Conservation (phyloP, 2,797 vertebrate species). For the Channallabes apus region DNA sequence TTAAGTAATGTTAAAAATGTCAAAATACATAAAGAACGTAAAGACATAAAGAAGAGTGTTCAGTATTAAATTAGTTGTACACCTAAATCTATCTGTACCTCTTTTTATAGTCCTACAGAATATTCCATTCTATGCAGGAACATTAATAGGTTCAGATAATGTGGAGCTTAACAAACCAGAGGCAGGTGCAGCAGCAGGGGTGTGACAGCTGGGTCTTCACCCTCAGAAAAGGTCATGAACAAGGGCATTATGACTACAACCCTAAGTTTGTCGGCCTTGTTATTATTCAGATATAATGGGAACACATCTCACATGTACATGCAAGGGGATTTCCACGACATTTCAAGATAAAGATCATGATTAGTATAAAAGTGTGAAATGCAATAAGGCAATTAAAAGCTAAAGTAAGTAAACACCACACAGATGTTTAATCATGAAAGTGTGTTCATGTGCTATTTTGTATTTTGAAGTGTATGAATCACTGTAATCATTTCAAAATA, state of each 20-base stretch:
- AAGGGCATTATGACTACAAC: constrained; percentile 14
- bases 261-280: constrained; percentile 8
- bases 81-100: too few relatives aligned
- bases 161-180: background rate
- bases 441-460: background rate
- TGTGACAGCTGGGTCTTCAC: constrained; percentile 21
- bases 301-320: background rate
- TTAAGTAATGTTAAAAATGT: too few relatives aligned
- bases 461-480: background rate
- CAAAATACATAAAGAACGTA: background rate
- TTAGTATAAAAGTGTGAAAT: background rate
- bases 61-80: background rate
- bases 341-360: background rate
- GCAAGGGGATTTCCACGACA: background rate
- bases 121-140: background rate
- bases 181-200: background rate
- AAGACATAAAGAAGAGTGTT: background rate
- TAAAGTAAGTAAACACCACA: background rate
- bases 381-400: background rate
- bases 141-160: background rate
- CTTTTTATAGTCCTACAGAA: background rate
- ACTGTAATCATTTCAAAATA: background rate
- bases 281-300: background rate
- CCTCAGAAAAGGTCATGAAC: constrained; percentile 3
- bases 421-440: background rate